Conservation (phyloP, 2,888 invertebrate species). For the Eilema depressum region DNA sequence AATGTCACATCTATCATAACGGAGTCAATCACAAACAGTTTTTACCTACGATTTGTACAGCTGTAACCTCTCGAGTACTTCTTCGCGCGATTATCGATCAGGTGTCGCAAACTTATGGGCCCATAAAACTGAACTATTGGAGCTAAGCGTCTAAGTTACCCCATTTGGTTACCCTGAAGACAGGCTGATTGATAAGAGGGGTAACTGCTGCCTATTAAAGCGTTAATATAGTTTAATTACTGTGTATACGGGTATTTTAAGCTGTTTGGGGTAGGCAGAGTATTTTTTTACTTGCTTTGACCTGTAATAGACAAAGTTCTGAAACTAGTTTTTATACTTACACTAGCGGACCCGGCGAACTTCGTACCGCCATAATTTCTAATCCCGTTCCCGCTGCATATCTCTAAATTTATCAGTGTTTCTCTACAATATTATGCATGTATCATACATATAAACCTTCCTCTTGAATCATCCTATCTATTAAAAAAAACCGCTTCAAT, state of each 20-base stretch:
- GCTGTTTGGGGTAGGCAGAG: too few relatives aligned
- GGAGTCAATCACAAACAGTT: neutral
- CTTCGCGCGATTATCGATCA: neutral
- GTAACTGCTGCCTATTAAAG: conserved; percentile 10
- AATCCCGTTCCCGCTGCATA: too few relatives aligned
- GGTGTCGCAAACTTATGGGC: conserved; percentile 15
- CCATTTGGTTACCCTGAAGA: conserved; percentile 6
- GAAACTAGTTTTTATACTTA: too few relatives aligned
- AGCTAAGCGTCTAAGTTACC: conserved; percentile 17
- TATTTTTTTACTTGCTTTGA: too few relatives aligned
- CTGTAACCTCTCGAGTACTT: neutral
- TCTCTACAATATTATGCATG: too few relatives aligned
- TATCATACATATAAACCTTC: too few relatives aligned
- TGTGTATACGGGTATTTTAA: conserved; percentile 8
- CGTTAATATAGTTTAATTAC: conserved; percentile 19
- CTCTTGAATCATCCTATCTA: too few relatives aligned
- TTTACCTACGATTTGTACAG: neutral
- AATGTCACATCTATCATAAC: neutral
- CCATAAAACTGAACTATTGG: conserved; percentile 14
- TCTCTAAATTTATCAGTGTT: too few relatives aligned
- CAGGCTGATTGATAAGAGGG: conserved; percentile 18
- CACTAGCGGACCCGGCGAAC: too few relatives aligned
- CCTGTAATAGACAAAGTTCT: too few relatives aligned
- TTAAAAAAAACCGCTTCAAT: too few relatives aligned
- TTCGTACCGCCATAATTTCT: too few relatives aligned